Base-by-base conservation (phyloP, 2,888 invertebrate genomes). In the Drosophila mettleri region DNA sequence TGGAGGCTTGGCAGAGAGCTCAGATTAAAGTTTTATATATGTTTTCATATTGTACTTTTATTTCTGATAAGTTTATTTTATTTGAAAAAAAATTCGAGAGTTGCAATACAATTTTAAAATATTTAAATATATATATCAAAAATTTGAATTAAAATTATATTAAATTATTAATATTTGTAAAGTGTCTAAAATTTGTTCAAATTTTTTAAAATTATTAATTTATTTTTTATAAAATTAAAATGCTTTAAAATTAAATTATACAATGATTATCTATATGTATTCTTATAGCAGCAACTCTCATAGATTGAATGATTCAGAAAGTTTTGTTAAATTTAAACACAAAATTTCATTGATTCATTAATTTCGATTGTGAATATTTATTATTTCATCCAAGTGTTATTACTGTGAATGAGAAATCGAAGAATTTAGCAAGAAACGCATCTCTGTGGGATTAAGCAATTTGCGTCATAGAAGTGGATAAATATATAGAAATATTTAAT, bases 11-110 rank as follows among this genome's bases (percentile, higher is more conserved):
- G 0, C 41, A 24, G 29, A 10, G 38, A 41, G 39, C 31, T 14
- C n/a, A 45, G 29, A 45, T 61, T 45, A 36, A 36, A 59, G 41
- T 27, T 41, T 39, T 8, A 18, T 14, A 24, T 22, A 22, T 4
- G 12, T 8, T 14, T 20, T 14, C 4, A 20, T 18, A 31, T 12
- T 31, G 9, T 29, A 43, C 27, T 43, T 24, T n/a, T 1, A 9
- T 4, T 43, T n/a, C 4, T 24, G 4, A n/a, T 0, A n/a, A 14
- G 1, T 18, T 22, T 9, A 34, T 4, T 2, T 29, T 24, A 24
- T 24, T 24, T 9, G 2, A 16, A n/a, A 34, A n/a, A 3, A 36
- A 36, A 16, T 36, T 18, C 16, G 0, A 16, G 6, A 34, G 14
- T 34, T 34, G 14, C 7, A 16, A 6, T 16, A 2, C 0, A 16